Conservation (phyloP, 2,888 invertebrate genomes). For the Stegana nigrithorax region DNA sequence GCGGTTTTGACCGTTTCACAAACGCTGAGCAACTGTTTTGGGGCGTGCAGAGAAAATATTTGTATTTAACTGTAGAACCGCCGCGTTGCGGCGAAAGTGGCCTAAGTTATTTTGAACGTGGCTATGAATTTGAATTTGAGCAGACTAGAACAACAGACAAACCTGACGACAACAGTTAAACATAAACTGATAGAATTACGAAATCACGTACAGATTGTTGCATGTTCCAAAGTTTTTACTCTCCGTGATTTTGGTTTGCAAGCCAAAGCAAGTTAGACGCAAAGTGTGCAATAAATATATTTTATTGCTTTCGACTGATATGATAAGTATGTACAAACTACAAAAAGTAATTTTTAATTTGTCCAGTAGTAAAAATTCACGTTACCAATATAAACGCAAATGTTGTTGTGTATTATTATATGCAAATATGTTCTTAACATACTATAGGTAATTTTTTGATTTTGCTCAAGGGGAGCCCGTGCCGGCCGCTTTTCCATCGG, state of each 20-base stretch:
- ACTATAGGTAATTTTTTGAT: too few species aligned
- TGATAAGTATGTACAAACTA: constrained; percentile 15
- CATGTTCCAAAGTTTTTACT: neutral
- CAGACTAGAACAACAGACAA: too few species aligned
- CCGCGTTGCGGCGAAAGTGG: constrained; percentile 55
- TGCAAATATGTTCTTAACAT: too few species aligned
- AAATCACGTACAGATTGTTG: too few species aligned
- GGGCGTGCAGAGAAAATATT: constrained; percentile 41
- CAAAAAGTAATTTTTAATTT: too few species aligned
- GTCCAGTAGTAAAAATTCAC: too few species aligned
- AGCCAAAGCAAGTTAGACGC: neutral
- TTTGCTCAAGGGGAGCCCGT: neutral
- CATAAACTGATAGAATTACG: too few species aligned
- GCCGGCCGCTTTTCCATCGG: neutral
- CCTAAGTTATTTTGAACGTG: constrained; percentile 59
- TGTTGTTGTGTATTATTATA: too few species aligned
- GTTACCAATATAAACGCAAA: too few species aligned
- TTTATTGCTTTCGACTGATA: constrained; percentile 9
- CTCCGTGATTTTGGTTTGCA: neutral
- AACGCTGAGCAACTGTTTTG: constrained; percentile 39
- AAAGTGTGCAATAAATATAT: neutral
- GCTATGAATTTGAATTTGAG: constrained; percentile 59
- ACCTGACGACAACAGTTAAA: too few species aligned
- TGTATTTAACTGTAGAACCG: constrained; percentile 48
- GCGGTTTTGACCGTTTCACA: constrained; percentile 53